phyloP scores from a whole-genome alignment of 2,888 invertebrate genomes.

The Linyphia triangularis region DNA sequence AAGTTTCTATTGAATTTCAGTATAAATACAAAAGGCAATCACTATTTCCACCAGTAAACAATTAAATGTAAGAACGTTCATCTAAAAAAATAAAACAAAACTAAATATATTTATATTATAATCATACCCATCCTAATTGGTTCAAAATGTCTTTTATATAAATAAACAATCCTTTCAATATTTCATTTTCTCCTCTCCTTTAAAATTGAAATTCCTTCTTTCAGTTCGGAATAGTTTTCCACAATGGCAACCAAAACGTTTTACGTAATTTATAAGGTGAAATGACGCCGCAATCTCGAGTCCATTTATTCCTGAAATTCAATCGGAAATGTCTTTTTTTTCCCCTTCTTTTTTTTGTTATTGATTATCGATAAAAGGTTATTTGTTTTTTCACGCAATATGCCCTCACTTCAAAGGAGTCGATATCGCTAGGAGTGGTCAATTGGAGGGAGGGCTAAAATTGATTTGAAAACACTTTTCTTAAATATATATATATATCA shows the following conservation, averaged over 20 bases:
- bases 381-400: slow-evolving; percentile 48
- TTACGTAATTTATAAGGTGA: slow-evolving; percentile 1
- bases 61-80: too few relatives aligned
- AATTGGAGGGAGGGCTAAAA: background rate
- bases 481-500: too few relatives aligned
- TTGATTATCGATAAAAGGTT: slow-evolving; percentile 34
- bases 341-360: too few relatives aligned
- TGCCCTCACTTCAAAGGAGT: slow-evolving; percentile 6
- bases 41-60: too few relatives aligned
- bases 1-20: too few relatives aligned
- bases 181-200: background rate
- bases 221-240: background rate
- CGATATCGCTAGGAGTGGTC: slow-evolving; percentile 16
- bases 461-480: too few relatives aligned
- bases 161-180: background rate
- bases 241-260: background rate
- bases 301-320: slow-evolving; percentile 50
- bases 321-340: background rate
- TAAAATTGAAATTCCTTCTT: background rate
- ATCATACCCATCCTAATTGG: too few relatives aligned
- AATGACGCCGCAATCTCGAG: background rate
- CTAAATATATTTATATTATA: too few relatives aligned
- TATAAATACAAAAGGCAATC: too few relatives aligned
- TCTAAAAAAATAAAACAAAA: too few relatives aligned
- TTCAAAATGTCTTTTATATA: background rate